Base-by-base conservation (phyloP, 2,113 vertebrate genomes). In the Megaceryle torquata region DNA sequence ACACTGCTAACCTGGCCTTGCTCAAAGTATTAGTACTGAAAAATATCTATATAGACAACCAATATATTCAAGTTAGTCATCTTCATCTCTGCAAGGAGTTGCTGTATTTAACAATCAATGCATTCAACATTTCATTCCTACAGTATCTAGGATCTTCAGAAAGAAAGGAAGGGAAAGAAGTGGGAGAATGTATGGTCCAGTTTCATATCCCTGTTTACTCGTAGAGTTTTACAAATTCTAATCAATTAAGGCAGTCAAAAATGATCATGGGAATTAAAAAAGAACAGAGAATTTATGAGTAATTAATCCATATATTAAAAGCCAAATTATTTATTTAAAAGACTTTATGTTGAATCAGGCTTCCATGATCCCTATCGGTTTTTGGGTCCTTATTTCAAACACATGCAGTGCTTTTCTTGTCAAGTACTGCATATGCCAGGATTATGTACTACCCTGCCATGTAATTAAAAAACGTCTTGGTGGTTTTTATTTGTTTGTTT, bases 361-460 rank as follows among this genome's bases (percentile, higher is more conserved):
- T 86, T 91, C 71, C 4, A 4, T 60, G 21, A 70, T 59, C 57
- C 50, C 16, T 74, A 29, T 6, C 26, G 9, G 26, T 50, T 41
- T 22, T 63, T 26, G 16, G 13, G 29, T 0, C 37, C 77, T 67
- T 65, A 28, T 54, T 29, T 48, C 77, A 86, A 74, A 80, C 13
- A 44, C 3, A 19, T 1, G 37, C 11, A 53, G 29, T 14, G 21
- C 14, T 21, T 63, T 70, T 65, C 61, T 15, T 46, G 46, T 46
- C 44, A 9, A 46, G 44, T 46, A 18, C 44, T 19, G 17, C 44
- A 9, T 46, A 7, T 18, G 44, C 19, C 46, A 46, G 46, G 46
- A 46, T 35, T 69, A 53, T 0, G 0, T 9, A 41, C 31, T 53
- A 15, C 53, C 44, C 53, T 2, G 1, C 9, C 76, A 68, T 31